phyloP scores from a whole-genome alignment of 2,113 vertebrate genomes.

The Nycticorax nycticorax region DNA sequence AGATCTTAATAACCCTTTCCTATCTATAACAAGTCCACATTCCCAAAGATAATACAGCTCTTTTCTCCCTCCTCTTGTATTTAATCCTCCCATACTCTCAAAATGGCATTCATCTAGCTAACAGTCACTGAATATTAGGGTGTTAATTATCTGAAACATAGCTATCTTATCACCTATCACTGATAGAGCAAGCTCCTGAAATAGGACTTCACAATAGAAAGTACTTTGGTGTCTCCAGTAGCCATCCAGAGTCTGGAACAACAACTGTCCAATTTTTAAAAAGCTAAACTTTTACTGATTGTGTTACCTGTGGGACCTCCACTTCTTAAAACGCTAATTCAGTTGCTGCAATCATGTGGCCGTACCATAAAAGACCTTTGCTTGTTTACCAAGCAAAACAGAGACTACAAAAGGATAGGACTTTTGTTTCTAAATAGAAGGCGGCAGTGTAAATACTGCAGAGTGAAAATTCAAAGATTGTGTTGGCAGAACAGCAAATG shows the following conservation, averaged over 20 bases:
- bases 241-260: neutral
- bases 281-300: neutral
- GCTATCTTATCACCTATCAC: neutral
- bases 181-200: neutral
- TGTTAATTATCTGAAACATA: neutral
- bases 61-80: neutral
- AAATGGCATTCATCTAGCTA: neutral
- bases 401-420: neutral
- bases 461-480: neutral
- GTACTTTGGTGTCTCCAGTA: neutral
- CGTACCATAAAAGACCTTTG: neutral
- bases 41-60: neutral
- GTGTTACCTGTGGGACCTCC: neutral
- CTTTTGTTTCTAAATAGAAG: neutral
- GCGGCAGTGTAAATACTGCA: accelerated
- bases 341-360: neutral
- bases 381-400: neutral
- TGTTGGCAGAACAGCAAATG: neutral
- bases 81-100: neutral
- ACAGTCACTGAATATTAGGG: neutral
- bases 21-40: neutral
- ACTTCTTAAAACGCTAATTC: neutral
- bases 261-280: neutral
- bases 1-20: neutral
- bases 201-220: neutral